phyloP scores from a whole-genome alignment of 2,888 invertebrate species.

The Eucera pruinosa region DNA sequence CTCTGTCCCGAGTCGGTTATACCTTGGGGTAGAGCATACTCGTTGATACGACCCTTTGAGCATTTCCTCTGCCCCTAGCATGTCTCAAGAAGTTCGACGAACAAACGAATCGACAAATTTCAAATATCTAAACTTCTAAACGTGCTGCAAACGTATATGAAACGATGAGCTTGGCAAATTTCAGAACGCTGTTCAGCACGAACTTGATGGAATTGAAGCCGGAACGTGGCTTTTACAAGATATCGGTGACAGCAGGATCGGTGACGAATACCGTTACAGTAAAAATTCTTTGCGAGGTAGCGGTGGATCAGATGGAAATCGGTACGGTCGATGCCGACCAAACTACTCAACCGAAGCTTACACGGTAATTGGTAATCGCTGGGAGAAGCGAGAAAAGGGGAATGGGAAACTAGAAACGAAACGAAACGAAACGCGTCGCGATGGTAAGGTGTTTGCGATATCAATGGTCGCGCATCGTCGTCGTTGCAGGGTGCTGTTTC shows the following conservation, averaged over 20 bases:
- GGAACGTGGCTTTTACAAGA: slow-evolving; percentile 93
- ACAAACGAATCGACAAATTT: slow-evolving; percentile 52
- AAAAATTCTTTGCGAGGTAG: slow-evolving; percentile 91
- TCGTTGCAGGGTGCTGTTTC: slow-evolving; percentile 88
- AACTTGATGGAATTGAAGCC: slow-evolving; percentile 92
- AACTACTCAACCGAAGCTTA: slow-evolving; percentile 91
- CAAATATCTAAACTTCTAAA: background rate
- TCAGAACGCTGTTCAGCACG: slow-evolving; percentile 89
- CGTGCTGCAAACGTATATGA: too few species aligned
- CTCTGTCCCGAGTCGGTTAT: slow-evolving; percentile 77
- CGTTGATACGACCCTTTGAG: slow-evolving; percentile 68
- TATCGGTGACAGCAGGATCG: slow-evolving; percentile 90
- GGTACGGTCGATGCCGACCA: slow-evolving; percentile 96
- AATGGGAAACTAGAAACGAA: too few species aligned
- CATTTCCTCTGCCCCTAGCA: slow-evolving; percentile 46
- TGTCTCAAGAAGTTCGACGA: slow-evolving; percentile 60
- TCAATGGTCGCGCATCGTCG: too few species aligned
- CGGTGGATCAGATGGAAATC: slow-evolving; percentile 92
- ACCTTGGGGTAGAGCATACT: slow-evolving; percentile 81
- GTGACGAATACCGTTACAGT: slow-evolving; percentile 86
- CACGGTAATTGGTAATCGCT: too few species aligned
- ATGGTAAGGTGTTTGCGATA: too few species aligned
- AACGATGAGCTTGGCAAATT: slow-evolving; percentile 41
- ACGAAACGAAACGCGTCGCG: too few species aligned
- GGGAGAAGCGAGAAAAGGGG: too few species aligned